These are phyloP conservation scores for Hyposoter dolosus DNA, from an alignment of 2,888 invertebrate species.

Conservation along the genomic window DNA sequence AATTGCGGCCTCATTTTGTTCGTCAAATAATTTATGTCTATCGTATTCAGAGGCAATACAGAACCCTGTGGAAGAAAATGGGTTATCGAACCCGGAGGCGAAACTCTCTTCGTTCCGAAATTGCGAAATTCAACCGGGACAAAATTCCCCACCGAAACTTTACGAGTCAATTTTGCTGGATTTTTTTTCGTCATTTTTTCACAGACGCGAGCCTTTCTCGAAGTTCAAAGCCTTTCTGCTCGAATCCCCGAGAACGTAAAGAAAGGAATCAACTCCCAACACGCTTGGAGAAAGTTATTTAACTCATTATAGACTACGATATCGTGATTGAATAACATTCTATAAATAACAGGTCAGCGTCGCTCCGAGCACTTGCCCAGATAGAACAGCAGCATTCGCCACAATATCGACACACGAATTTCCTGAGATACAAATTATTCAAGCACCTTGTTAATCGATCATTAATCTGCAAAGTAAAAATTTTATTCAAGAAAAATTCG, in stretches of 20 bases:
- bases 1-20: neutral
- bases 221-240: slow-evolving; percentile 40
- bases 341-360: slow-evolving; percentile 10
- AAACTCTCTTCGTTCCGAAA: slow-evolving; percentile 18
- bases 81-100: slow-evolving; percentile 29
- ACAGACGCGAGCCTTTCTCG: slow-evolving; percentile 16
- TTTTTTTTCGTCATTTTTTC: slow-evolving; percentile 13
- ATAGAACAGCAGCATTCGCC: neutral
- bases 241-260: slow-evolving; percentile 38
- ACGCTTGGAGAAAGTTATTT: slow-evolving; percentile 69
- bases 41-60: neutral
- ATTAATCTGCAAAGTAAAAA: neutral
- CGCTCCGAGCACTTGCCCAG: slow-evolving; percentile 9
- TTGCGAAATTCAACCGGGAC: slow-evolving; percentile 26
- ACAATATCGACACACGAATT: neutral
- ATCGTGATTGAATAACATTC: slow-evolving; percentile 66
- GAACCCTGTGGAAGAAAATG: slow-evolving; percentile 12
- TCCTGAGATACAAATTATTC: neutral
- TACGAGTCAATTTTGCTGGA: neutral
- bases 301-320: slow-evolving; percentile 53
- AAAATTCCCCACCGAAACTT: neutral
- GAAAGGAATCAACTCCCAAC: slow-evolving; percentile 26
- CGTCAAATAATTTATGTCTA: slow-evolving; percentile 13
- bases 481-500: neutral
- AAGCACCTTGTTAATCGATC: neutral